Evolutionary conservation across 2,113 vertebrate species (phyloP).

Genomic region (Condylura cristata): DNA sequence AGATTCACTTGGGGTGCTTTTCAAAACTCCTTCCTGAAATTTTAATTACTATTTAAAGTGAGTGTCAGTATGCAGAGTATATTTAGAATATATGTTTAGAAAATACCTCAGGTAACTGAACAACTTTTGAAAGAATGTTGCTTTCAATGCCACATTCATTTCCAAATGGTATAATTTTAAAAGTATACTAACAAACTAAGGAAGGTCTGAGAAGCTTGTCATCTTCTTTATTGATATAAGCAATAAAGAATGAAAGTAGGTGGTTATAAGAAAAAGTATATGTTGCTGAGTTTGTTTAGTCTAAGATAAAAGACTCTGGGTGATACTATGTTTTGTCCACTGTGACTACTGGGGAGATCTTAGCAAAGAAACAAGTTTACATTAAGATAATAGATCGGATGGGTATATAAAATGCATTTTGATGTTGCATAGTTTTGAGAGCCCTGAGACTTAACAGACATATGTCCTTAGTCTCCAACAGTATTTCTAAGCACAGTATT

Average conservation of each 20-base stretch:
- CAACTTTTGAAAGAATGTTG: neutral
- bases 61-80: neutral
- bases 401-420: slow-evolving; percentile 26
- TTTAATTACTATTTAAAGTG: neutral
- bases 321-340: slow-evolving; percentile 13
- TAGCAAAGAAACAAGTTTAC: neutral
- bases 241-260: neutral
- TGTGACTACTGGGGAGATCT: neutral
- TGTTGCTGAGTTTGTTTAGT: neutral
- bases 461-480: neutral
- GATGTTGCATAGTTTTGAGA: neutral
- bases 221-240: neutral
- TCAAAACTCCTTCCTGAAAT: neutral
- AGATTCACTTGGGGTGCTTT: neutral
- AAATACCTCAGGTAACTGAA: neutral
- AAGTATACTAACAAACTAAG: neutral
- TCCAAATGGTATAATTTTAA: slow-evolving; percentile 11
- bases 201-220: neutral
- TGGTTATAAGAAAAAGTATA: neutral
- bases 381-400: neutral
- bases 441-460: slow-evolving; percentile 1
- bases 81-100: neutral
- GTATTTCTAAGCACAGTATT: neutral
- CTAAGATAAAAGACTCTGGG: slow-evolving; percentile 12
- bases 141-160: neutral